phyloP scores from a whole-genome alignment of 2,113 vertebrate genomes.

The Antennarius striatus region DNA sequence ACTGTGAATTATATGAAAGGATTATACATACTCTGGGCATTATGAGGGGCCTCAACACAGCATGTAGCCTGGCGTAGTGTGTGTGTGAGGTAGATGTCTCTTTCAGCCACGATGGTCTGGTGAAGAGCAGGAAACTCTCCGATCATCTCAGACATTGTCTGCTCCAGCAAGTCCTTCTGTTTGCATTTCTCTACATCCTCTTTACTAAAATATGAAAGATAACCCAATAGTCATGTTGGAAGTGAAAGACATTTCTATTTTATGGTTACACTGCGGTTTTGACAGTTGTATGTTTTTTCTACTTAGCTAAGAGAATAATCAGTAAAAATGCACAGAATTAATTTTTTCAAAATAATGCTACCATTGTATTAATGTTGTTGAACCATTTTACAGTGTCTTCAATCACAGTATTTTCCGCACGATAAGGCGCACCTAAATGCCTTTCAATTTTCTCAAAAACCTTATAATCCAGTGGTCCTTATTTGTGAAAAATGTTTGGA shows the following conservation, averaged over 20 bases:
- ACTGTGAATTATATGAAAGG: neutral
- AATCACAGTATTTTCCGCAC: no score
- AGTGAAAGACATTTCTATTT: neutral
- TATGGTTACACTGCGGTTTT: neutral
- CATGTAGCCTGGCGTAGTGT: constrained; percentile 94
- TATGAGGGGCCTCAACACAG: constrained; percentile 88
- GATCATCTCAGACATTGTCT: constrained; percentile 99
- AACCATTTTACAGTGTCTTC: neutral
- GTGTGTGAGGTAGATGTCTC: constrained; percentile 97
- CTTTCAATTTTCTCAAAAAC: no score
- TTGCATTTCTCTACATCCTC: constrained; percentile 99
- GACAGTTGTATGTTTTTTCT: neutral
- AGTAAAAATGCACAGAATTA: neutral
- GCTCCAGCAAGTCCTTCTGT: constrained; percentile 97
- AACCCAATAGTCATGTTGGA: neutral
- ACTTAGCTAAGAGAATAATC: neutral
- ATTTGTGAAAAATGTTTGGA: no score
- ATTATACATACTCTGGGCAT: constrained; percentile 75
- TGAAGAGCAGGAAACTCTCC: constrained; percentile 98
- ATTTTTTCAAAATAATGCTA: neutral
- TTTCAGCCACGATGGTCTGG: constrained; percentile 94
- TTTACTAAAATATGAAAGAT: constrained; percentile 82
- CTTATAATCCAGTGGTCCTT: no score
- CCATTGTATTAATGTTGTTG: neutral
- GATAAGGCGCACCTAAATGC: no score